Percentiles rank a stretch among this genome's conserved stretches.
phyloP scores from a whole-genome alignment of 2,113 vertebrate species.

The Hydrochoerus hydrochaeris region DNA sequence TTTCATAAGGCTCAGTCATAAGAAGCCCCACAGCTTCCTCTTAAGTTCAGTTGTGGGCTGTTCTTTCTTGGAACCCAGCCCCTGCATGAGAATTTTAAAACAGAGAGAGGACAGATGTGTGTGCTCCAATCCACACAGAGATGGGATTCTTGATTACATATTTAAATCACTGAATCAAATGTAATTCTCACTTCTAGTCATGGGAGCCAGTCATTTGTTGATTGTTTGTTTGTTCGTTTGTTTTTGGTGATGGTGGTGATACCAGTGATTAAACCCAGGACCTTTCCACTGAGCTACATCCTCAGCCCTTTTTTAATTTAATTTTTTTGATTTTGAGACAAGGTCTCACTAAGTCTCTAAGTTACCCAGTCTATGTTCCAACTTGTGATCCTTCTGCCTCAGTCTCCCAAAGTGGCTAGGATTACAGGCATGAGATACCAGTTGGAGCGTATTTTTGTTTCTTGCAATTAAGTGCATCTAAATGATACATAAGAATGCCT shows the following conservation, averaged over 20 bases:
- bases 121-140: rapidly evolving
- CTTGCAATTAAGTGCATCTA: background rate
- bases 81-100: background rate
- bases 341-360: background rate
- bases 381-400: background rate
- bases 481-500: background rate
- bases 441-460: constrained; percentile 14
- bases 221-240: background rate
- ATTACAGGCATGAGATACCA: background rate
- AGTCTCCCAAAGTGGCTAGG: background rate
- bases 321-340: background rate
- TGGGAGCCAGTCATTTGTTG: background rate
- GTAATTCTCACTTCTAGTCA: background rate
- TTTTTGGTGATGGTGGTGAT: background rate
- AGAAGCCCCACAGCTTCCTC: background rate
- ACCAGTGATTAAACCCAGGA: background rate
- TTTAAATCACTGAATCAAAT: background rate
- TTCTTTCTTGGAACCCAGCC: background rate
- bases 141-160: background rate
- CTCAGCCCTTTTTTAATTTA: background rate
- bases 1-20: background rate
- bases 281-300: background rate
- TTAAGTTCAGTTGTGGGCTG: background rate
- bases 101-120: rapidly evolving
- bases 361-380: background rate